Conservation (phyloP, 2,888 invertebrate genomes). For the Volucella zonaria region DNA sequence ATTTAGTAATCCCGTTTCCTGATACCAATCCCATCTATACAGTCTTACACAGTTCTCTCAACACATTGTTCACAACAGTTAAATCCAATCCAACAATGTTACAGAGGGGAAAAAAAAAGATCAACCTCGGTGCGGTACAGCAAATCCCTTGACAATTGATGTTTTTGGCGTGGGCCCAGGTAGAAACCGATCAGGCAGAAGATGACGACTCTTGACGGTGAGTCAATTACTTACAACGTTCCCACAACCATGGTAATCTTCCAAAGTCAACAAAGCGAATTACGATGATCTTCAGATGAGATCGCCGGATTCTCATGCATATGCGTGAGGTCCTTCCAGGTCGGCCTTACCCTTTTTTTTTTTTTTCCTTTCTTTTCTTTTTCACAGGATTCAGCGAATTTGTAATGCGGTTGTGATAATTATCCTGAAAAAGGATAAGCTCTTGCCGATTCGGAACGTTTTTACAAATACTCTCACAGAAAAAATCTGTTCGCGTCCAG, state of each 20-base stretch:
- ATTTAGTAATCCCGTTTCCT: conserved; percentile 68
- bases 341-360: conserved; percentile 51
- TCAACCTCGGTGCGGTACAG: conserved; percentile 48
- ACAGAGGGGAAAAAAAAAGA: conserved; percentile 48
- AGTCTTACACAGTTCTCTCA: conserved; percentile 24
- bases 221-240: conserved; percentile 56
- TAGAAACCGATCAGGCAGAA: conserved; percentile 22
- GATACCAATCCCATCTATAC: conserved; percentile 42
- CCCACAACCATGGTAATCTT: conserved; percentile 36
- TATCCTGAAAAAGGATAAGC: conserved; percentile 70
- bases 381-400: conserved; percentile 30
- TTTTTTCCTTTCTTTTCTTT: conserved; percentile 16
- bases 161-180: conserved; percentile 68
- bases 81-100: conserved; percentile 35
- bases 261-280: conserved; percentile 68
- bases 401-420: conserved; percentile 53
- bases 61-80: conserved; percentile 49
- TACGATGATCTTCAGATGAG: conserved; percentile 65
- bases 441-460: conserved; percentile 3
- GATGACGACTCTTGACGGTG: conserved; percentile 16
- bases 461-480: conserved; percentile 51
- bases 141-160: conserved; percentile 70
- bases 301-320: conserved; percentile 32
- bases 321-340: conserved; percentile 63
- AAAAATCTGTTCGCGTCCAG: conserved; percentile 35